phyloP scores from a whole-genome alignment of 2,113 vertebrate species.

The Enhydra lutris region DNA sequence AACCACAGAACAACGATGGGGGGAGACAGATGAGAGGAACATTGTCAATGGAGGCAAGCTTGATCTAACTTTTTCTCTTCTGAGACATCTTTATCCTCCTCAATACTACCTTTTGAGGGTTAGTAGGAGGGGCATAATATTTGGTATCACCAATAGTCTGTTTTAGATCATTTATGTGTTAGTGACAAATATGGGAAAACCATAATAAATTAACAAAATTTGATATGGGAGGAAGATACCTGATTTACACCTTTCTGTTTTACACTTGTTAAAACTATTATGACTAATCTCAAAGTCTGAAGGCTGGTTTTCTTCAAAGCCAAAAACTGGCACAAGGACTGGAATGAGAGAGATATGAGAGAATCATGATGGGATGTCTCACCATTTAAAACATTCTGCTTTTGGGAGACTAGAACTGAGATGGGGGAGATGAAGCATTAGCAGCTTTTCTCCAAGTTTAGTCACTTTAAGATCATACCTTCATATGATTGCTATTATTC shows the following conservation, averaged over 20 bases:
- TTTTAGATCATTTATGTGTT: not conserved
- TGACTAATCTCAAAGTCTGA: not conserved
- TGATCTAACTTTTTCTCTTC: not conserved
- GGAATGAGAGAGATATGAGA: not conserved
- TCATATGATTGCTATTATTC: not conserved
- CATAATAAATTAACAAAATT: not conserved
- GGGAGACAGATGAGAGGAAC: not conserved
- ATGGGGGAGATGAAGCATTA: not conserved
- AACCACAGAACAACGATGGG: not conserved
- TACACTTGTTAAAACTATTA: not conserved
- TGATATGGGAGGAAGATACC: not conserved
- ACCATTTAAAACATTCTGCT: not conserved
- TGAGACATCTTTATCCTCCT: not conserved
- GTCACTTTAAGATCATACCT: not conserved
- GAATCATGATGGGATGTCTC: not conserved
- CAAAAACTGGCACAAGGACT: not conserved
- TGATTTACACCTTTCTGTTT: not conserved
- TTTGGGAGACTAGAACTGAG: not conserved
- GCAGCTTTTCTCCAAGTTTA: not conserved
- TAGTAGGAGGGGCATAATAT: not conserved
- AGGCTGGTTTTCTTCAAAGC: not conserved
- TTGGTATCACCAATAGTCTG: not conserved
- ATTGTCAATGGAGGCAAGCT: not conserved
- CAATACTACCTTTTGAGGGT: not conserved
- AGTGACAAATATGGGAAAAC: not conserved